Evolutionary conservation across 1,140 invertebrate genomes (phyloP), one percentile per base, ranked within the genome.

Genomic region (Diabrotica virgifera): DNA sequence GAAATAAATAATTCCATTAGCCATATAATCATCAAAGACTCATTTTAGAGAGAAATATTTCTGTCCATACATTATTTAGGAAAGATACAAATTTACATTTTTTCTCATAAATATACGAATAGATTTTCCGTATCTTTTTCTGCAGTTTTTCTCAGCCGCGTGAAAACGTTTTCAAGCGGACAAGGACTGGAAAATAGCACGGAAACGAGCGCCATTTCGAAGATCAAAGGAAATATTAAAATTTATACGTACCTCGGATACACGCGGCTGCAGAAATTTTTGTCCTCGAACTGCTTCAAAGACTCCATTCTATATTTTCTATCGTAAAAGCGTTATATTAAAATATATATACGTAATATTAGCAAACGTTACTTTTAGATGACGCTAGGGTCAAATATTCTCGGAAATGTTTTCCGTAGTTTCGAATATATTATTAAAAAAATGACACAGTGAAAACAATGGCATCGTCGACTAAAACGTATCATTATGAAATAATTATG

Each of bases 131-230:
- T 46, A 46, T n/a, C 40, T 46, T 46, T 46, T 46, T n/a, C 8
- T 46, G 8, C 40, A 46, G 4, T 46, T 46, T 46, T 46, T n/a
- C 40, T 10, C 40, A 8, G 40, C n/a, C 40, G 40, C n/a, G 40
- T 46, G 40, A 46, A 46, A 46, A 46, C 40, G 40, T 46, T 46
- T 46, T n/a, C 40, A 46, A 46, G 40, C 40, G 40, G 40, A 46
- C 40, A 46, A 46, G n/a, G 40, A 46, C 40, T 46, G 40, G 40
- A 46, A 46, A 46, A 46, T n/a, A 46, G 40, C 40, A 10, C 40
- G 8, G 40, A 46, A 46, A 46, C 40, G 40, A 46, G n/a, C 40
- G 40, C 8, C 40, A n/a, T 46, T 10, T 46, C n/a, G 8, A 46
- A 46, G 8, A 46, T 46, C 40, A 46, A 46, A 46, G 40, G n/a